Evolutionary conservation across 2,888 invertebrate genomes (phyloP).

Genomic region (Catocala fraxini): DNA sequence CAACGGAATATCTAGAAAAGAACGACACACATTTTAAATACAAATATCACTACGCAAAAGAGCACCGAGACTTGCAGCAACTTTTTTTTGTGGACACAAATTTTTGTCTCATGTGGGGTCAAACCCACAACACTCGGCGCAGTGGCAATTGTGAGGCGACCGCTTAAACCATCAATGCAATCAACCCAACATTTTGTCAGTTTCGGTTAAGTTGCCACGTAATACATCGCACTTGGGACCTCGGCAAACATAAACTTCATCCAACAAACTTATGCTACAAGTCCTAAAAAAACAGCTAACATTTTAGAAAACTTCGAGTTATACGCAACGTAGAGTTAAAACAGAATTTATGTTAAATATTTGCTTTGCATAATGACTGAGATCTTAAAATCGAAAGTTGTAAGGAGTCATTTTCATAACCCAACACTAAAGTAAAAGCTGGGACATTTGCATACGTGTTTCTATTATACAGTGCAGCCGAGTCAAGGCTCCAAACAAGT

Average conservation of each 20-base stretch:
- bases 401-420: constrained; percentile 11
- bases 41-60: too few relatives aligned
- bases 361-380: constrained; percentile 14
- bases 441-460: constrained; percentile 15
- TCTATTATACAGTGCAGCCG: constrained; percentile 1
- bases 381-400: constrained; percentile 11
- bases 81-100: too few relatives aligned
- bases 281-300: neutral
- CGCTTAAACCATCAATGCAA: too few relatives aligned
- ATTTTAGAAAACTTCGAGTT: constrained; percentile 1
- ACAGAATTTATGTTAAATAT: constrained; percentile 1
- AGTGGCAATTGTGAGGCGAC: too few relatives aligned
- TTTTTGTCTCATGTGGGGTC: too few relatives aligned
- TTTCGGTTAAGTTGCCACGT: too few relatives aligned
- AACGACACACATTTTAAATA: neutral
- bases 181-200: too few relatives aligned
- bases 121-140: too few relatives aligned
- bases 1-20: constrained; percentile 92
- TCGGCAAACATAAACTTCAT: too few relatives aligned
- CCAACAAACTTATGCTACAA: neutral
- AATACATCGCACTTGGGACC: too few relatives aligned
- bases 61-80: too few relatives aligned
- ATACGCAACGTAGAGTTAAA: constrained; percentile 7
- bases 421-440: constrained; percentile 19
- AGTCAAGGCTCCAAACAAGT: neutral